Percentiles rank a stretch among this genome's conserved stretches.
phyloP scores from a whole-genome alignment of 2,888 invertebrate genomes.

The Lepeophtheirus nordmannii region DNA sequence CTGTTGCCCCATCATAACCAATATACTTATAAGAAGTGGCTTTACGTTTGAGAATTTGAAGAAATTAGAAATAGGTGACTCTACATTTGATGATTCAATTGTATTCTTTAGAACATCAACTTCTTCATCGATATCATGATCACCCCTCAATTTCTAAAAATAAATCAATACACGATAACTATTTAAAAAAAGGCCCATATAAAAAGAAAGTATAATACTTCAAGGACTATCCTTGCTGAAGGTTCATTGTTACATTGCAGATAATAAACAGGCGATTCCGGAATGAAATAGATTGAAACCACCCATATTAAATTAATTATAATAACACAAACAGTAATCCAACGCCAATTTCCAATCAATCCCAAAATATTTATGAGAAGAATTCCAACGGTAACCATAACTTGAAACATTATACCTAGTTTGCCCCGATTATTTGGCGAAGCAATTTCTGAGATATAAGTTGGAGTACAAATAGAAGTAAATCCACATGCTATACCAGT shows the following conservation, averaged over 20 bases:
- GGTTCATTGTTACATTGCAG: background rate
- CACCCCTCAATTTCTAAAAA: background rate
- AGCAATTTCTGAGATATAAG: background rate
- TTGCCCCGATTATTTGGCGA: background rate
- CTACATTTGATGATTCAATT: background rate
- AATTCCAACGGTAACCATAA: background rate
- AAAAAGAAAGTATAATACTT: too few relatives aligned
- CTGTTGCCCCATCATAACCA: background rate
- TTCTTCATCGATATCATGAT: background rate
- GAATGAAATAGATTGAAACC: background rate
- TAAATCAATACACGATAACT: background rate
- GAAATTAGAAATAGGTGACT: background rate
- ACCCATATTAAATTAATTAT: background rate
- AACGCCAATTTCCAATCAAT: background rate
- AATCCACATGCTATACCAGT: background rate
- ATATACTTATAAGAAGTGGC: background rate
- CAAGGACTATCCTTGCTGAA: background rate
- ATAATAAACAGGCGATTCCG: background rate
- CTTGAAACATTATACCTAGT: background rate
- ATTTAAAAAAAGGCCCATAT: background rate
- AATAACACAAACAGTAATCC: background rate
- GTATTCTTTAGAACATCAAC: background rate
- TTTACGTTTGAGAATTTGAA: background rate
- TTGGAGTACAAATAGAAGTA: background rate
- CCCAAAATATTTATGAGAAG: background rate